Evolutionary conservation across 2,888 invertebrate species (phyloP), one percentile per base, ranked within the genome.

Genomic region (Trissolcus brochymenae): DNA sequence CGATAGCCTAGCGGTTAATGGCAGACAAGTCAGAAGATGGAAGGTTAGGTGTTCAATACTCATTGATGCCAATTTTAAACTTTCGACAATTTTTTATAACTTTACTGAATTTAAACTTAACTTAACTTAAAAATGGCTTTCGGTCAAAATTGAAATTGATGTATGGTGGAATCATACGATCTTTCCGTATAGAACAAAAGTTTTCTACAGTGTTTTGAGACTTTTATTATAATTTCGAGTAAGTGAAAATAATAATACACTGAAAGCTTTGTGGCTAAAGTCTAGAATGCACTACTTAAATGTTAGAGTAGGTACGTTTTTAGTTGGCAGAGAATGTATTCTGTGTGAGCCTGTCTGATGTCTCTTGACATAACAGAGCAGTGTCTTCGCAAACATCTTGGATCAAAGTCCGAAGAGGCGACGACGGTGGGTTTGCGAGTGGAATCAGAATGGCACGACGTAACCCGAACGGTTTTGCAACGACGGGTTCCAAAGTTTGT

Each of bases 401-500:
- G 61, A 64, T 68, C 68, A 61, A 73, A 73, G 65, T 73, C 65
- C 65, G 51, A 13, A 51, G 46, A 25, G 53, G 25, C 57, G 64
- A 73, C 50, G 59, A 66, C 59, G 57, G 3, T 41, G 40, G 35
- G 35, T 25, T 59, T 64, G 64, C 64, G 59, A 53, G 25, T 60
- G 60, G 72, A 73, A 73, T 73, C 65, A 73, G 60, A 53, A 55
- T 54, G 64, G 60, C 60, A 65, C 68, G 53, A 62, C 57, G 60
- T 70, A 68, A 75, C 68, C 67, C 49, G 50, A 66, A 66, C 57
- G 19, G 57, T 62, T 67, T 64, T 76, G 72, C 71, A 46, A 46
- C 46, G 46, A 1, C 41, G 71, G 61, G 64, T 43, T 71, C 17
- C 53, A 59, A 79, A 76, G 71, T 78, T 71, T 62, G 70, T 71